These are phyloP conservation scores for Ypsolopha sequella DNA, from an alignment of 2,888 invertebrate species.

Conservation along the genomic window DNA sequence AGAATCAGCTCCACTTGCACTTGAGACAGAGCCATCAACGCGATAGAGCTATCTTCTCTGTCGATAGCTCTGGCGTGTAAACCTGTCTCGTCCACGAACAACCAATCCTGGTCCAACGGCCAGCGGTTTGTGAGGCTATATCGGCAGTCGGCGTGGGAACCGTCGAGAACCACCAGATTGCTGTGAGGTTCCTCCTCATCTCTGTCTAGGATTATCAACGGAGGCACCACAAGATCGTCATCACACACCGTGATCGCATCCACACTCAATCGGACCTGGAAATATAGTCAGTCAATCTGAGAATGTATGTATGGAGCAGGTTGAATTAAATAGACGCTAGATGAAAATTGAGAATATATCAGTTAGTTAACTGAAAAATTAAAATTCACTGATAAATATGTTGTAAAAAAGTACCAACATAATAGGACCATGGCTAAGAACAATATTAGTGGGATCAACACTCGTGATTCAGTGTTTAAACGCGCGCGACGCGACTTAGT, in stretches of 20 bases:
- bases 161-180: slow-evolving; percentile 34
- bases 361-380: too few relatives aligned
- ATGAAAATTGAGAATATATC: too few relatives aligned
- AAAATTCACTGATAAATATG: too few relatives aligned
- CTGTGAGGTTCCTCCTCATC: slow-evolving; percentile 46
- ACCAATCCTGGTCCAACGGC: slow-evolving; percentile 49
- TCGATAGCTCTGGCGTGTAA: slow-evolving; percentile 45
- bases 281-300: too few relatives aligned
- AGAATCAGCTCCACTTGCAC: slow-evolving; percentile 53
- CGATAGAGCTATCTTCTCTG: slow-evolving; percentile 54
- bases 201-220: slow-evolving; percentile 45
- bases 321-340: too few relatives aligned
- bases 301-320: too few relatives aligned
- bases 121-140: slow-evolving; percentile 42
- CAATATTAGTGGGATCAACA: too few relatives aligned
- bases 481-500: too few relatives aligned
- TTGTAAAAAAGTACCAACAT: too few relatives aligned
- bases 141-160: slow-evolving; percentile 29
- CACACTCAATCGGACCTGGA: slow-evolving; percentile 40
- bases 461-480: too few relatives aligned
- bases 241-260: slow-evolving; percentile 29
- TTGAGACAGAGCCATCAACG: slow-evolving; percentile 58
- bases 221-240: slow-evolving; percentile 28
- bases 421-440: too few relatives aligned
- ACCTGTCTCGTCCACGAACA: slow-evolving; percentile 46